Evolutionary conservation across 2,113 vertebrate genomes (phyloP), one percentile per base, ranked within the genome.

Genomic region (Malurus alboscapulatus): DNA sequence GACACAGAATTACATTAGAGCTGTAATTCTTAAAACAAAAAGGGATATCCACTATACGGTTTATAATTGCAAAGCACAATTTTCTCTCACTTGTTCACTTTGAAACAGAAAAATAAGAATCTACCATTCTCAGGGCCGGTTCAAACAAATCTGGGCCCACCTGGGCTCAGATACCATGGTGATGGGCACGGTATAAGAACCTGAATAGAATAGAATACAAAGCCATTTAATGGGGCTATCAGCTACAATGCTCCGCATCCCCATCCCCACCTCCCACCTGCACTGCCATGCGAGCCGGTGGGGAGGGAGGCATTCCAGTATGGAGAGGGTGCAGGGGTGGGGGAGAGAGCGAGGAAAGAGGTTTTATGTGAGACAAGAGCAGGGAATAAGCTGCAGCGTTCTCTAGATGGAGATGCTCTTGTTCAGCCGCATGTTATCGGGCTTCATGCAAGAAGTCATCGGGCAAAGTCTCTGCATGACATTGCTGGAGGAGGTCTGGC

Each of bases 71-170:
- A 94, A 96, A 94, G 89, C 32, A 96, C 86, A 90, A 94, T 96
- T 96, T 73, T 95, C 90, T 96, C 86, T 96, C 94, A 95, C 79
- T 97, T 84, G 89, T 92, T 96, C 93, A 94, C 92, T 97, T 96
- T 84, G 96, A 97, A 97, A 97, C 94, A 96, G 96, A 94, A 97
- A 97, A 96, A 93, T 96, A 96, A 96, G 94, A 95, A 95, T 95
- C 96, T 96, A 96, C 97, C 93, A 96, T 97, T 96, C 94, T 96
- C 96, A 97, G 96, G 96, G 96, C 95, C 92, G 96, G 96, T 97
- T 97, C 96, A 97, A 97, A 97, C 97, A 97, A 97, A 97, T 97
- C 96, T 97, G 95, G 96, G 96, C 95, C 96, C 96, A 97, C 94
- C 96, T 96, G 94, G 96, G 96, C 95, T 97, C 96, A 97, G 96